A percentile compares a stretch with the other conserved stretches of the same genome.
Evolutionary conservation across 2,888 invertebrate genomes (phyloP).

Genomic region (Abrostola tripartita): DNA sequence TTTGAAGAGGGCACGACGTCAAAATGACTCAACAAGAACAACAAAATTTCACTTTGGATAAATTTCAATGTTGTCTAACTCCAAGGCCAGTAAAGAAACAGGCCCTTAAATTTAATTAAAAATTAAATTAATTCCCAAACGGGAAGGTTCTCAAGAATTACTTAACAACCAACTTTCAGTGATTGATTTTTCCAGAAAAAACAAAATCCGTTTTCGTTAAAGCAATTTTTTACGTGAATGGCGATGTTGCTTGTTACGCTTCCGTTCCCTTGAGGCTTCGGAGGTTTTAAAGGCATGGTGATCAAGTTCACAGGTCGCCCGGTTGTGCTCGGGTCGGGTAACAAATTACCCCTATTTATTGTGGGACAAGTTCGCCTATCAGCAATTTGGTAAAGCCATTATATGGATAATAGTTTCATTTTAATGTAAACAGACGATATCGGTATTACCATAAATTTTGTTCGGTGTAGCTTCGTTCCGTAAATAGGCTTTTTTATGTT

Average conservation of each 20-base stretch:
- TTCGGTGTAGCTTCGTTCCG: slow-evolving; percentile 17
- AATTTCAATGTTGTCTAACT: slow-evolving; percentile 13
- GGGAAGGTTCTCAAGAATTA: slow-evolving; percentile 26
- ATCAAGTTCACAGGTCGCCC: slow-evolving; percentile 67
- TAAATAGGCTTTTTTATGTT: slow-evolving; percentile 5
- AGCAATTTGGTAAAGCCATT: slow-evolving; percentile 79
- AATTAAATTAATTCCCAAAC: slow-evolving; percentile 32
- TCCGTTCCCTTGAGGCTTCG: slow-evolving; percentile 29
- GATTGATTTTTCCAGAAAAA: slow-evolving; percentile 44
- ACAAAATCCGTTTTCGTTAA: slow-evolving; percentile 24
- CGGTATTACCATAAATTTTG: slow-evolving; percentile 40
- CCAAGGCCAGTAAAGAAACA: slow-evolving; percentile 36
- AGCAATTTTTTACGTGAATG: slow-evolving; percentile 44
- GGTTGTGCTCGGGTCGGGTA: slow-evolving; percentile 59
- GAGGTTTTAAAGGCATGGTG: slow-evolving; percentile 53
- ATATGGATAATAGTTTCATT: slow-evolving; percentile 71
- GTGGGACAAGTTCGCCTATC: slow-evolving; percentile 77
- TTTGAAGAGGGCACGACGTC: background rate
- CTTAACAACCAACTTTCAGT: slow-evolving; percentile 27
- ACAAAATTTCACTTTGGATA: slow-evolving; percentile 10
- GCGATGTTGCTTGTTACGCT: slow-evolving; percentile 35
- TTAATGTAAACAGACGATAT: slow-evolving; percentile 56
- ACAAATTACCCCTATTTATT: slow-evolving; percentile 82
- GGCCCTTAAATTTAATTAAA: slow-evolving; percentile 47
- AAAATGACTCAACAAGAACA: slow-evolving; percentile 19